Conservation (phyloP, 2,113 vertebrate species). For the Cyrtonyx montezumae region DNA sequence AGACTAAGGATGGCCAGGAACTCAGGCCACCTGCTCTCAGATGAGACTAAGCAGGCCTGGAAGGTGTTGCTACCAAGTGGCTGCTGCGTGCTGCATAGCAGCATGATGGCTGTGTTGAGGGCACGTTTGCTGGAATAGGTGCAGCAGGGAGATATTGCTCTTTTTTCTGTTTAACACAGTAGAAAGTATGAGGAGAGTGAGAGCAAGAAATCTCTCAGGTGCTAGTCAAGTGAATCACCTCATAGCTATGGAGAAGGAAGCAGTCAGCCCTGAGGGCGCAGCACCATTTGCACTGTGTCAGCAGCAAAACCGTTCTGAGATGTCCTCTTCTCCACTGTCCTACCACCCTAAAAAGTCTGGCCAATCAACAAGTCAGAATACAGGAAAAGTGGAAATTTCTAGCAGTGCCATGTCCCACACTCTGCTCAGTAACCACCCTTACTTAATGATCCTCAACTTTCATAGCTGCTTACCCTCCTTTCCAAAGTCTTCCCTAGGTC, state of each 20-base stretch:
- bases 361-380: neutral
- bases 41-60: neutral
- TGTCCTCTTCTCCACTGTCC: neutral
- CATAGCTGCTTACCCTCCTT: neutral
- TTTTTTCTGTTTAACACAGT: neutral
- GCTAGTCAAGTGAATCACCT: neutral
- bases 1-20: neutral
- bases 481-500: neutral
- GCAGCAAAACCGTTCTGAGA: neutral
- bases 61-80: neutral
- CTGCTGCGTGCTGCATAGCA: neutral
- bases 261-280: neutral
- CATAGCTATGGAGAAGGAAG: neutral
- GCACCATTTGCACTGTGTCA: neutral
- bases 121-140: neutral
- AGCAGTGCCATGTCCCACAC: neutral
- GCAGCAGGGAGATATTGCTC: neutral
- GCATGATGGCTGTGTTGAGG: fast-evolving
- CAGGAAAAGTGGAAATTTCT: neutral
- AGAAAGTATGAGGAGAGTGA: neutral
- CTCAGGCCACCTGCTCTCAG: neutral
- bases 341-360: neutral
- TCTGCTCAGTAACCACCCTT: neutral
- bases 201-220: neutral
- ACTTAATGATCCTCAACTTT: neutral